Conservation (phyloP, 2,888 invertebrate species). For the Acleris laterana region DNA sequence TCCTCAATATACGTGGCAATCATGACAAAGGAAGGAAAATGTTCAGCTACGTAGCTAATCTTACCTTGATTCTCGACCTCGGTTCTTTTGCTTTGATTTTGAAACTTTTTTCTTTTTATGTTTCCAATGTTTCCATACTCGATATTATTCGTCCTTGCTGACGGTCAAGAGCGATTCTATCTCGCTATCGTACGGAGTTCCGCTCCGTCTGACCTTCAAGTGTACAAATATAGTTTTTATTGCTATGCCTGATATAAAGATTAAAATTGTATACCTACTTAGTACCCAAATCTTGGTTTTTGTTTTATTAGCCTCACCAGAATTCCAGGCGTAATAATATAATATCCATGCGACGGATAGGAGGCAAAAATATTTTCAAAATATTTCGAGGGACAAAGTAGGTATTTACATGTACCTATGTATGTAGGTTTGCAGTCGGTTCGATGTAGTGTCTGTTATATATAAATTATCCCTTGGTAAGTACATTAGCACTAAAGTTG, state of each 20-base stretch:
- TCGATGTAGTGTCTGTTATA: too few species aligned
- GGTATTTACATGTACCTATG: background rate
- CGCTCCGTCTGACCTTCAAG: slow-evolving; percentile 27
- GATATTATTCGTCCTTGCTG: slow-evolving; percentile 28
- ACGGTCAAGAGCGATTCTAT: slow-evolving; percentile 29
- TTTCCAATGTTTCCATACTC: background rate
- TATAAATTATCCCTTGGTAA: too few species aligned
- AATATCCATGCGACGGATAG: too few species aligned
- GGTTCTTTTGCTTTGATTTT: background rate
- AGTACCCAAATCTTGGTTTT: background rate
- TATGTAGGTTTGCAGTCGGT: background rate
- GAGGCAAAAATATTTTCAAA: too few species aligned
- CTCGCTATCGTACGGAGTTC: slow-evolving; percentile 17
- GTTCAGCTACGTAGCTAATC: background rate
- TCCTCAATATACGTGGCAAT: too few species aligned
- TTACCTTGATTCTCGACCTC: too few species aligned
- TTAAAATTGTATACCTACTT: slow-evolving; percentile 15
- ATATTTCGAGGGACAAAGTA: too few species aligned
- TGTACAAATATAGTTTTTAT: slow-evolving; percentile 19
- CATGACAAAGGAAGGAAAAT: too few species aligned
- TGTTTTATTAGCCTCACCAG: background rate
- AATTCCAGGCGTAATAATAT: background rate
- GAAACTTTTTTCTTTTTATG: background rate
- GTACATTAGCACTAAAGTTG: too few species aligned
- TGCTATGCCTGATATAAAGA: slow-evolving; percentile 12